Conservation (phyloP, 2,113 vertebrate genomes). For the Mus spicilegus region DNA sequence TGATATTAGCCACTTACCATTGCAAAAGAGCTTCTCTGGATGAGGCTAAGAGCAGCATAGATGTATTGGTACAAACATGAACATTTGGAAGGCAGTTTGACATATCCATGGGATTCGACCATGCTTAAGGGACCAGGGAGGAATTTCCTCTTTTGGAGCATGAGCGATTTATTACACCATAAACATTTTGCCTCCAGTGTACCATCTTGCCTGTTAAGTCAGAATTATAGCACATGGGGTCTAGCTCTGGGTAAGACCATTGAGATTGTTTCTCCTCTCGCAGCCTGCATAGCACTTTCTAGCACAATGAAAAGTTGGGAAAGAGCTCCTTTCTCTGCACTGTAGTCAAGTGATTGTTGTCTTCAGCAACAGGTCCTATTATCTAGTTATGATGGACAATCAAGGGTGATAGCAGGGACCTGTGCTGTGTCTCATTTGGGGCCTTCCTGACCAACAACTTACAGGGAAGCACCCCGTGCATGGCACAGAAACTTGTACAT, state of each 20-base stretch:
- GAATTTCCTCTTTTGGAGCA: neutral
- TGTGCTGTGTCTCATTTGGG: no score
- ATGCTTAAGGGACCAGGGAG: no score
- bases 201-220: neutral
- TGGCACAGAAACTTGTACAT: neutral
- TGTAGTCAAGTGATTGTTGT: neutral
- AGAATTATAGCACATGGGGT: no score
- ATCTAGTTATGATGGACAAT: neutral
- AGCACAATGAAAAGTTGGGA: neutral
- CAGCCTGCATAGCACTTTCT: neutral
- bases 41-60: neutral
- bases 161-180: neutral
- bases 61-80: no score
- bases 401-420: no score
- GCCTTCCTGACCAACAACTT: neutral
- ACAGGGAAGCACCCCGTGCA: neutral
- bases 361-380: neutral
- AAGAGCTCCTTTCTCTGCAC: no score
- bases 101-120: neutral
- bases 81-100: neutral
- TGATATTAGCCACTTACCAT: neutral
- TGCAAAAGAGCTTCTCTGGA: neutral
- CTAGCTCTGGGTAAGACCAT: no score
- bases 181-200: neutral
- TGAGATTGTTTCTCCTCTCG: neutral